Evolutionary conservation across 2,113 vertebrate genomes (phyloP), one percentile per base, ranked within the genome.

Genomic region (Cynoglossus semilaevis): DNA sequence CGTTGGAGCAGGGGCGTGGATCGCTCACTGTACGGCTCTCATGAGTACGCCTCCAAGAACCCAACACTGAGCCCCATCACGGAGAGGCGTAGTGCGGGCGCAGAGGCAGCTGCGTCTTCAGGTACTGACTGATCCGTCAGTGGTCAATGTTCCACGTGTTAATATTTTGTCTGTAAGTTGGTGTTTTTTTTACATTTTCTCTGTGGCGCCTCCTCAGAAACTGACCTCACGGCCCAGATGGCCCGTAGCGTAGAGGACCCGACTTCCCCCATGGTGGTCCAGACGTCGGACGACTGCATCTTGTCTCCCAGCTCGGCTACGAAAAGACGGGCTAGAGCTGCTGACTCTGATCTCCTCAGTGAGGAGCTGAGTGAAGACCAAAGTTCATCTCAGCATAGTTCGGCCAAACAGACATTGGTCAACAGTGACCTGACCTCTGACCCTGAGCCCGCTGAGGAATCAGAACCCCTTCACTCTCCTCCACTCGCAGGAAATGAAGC

Each of bases 51-150:
- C 15, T 91, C 89, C 29, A 91, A 89, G 66, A 80, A 85, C 61
- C 90, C 90, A 9, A 8, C 17, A 2, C 85, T 92, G 38, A 92
- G 89, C 63, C 90, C 91, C 43, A 90, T 92, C 65, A 59, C 55
- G 0, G 90, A 92, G 84, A 68, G 45, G 12, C 58, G 46, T 60
- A 59, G 54, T 58, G 47, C 52, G 43, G 68, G 52, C 15, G 53
- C 36, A n/a, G n/a, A n/a, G n/a, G n/a, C n/a, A 1, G n/a, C 57
- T 15, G 49, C 9, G 1, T 44, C 70, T 15, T 13, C 0, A 63
- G n/a, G 42, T 43, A 18, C 48, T 29, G 22, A 29, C 22, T 29
- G 22, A n/a, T n/a, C n/a, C n/a, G n/a, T n/a, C 6, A 29, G 22
- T 29, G 22, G n/a, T n/a, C n/a, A 4, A 4, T 29, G 22, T 6